Conservation (phyloP, 2,113 vertebrate species). For the Platycercus adscitus region DNA sequence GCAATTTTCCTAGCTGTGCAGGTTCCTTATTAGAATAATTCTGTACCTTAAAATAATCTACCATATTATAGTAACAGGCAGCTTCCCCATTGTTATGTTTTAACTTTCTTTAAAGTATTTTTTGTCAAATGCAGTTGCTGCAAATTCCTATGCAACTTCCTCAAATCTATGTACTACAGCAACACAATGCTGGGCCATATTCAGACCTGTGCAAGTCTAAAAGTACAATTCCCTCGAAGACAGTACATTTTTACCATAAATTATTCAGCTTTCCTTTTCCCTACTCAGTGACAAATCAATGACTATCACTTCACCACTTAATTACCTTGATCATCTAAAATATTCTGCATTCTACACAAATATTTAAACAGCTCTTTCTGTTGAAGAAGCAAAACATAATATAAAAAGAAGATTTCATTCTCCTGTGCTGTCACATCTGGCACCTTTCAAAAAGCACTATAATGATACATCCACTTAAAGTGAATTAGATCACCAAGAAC, state of each 20-base stretch:
- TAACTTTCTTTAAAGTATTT: neutral
- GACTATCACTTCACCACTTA: constrained; percentile 57
- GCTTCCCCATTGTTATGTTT: neutral
- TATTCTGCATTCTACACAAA: constrained; percentile 65
- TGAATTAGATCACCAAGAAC: constrained; percentile 48
- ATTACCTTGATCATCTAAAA: constrained; percentile 67
- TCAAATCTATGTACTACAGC: neutral
- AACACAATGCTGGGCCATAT: neutral
- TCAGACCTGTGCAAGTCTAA: neutral
- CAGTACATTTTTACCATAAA: constrained; percentile 34
- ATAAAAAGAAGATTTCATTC: constrained; percentile 52
- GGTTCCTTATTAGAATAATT: neutral
- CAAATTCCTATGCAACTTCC: neutral
- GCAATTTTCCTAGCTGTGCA: neutral
- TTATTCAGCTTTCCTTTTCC: constrained; percentile 54
- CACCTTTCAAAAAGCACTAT: constrained; percentile 46
- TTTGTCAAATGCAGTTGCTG: neutral
- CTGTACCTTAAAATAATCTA: neutral
- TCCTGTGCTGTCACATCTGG: constrained; percentile 48
- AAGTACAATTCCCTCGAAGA: constrained; percentile 25
- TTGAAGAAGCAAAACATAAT: constrained; percentile 60
- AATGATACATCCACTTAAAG: constrained; percentile 57
- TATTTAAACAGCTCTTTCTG: constrained; percentile 59
- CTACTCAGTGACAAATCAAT: constrained; percentile 60
- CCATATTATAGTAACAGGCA: neutral